Evolutionary conservation across 1,140 invertebrate species (phyloP).

Genomic region (Ips nitidus): DNA sequence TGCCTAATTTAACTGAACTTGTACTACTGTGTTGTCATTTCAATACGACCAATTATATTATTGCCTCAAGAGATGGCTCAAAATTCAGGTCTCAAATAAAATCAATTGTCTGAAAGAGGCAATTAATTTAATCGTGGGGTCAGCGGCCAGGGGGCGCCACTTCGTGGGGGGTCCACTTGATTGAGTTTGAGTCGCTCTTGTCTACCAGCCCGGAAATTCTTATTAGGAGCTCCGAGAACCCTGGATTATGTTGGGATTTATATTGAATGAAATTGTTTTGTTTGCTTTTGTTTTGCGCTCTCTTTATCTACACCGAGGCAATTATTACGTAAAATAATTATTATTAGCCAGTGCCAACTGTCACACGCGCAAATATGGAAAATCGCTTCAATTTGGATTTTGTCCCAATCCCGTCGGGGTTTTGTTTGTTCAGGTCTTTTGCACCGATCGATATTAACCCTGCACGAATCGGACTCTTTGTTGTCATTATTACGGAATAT

Average conservation of each 20-base stretch:
- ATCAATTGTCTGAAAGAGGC: conserved; percentile 12
- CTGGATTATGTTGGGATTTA: conserved; percentile 4
- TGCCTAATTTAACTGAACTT: no score
- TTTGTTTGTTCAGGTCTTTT: neutral
- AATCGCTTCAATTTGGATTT: conserved; percentile 7
- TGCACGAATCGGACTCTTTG: conserved; percentile 5
- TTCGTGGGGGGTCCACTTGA: conserved; percentile 21
- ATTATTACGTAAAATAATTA: no score
- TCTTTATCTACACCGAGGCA: no score
- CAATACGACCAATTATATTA: no score
- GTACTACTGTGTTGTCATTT: no score
- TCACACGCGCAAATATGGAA: neutral
- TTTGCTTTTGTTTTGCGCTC: neutral
- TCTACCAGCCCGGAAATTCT: conserved; percentile 10
- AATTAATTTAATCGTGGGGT: conserved; percentile 25
- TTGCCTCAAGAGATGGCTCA: neutral
- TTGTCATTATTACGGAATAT: conserved; percentile 24
- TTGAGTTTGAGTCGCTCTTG: conserved; percentile 11
- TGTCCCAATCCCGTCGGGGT: conserved; percentile 7
- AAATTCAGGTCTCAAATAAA: neutral
- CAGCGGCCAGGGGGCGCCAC: conserved; percentile 21
- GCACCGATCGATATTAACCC: neutral
- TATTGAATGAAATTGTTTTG: conserved; percentile 2
- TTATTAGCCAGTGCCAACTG: neutral
- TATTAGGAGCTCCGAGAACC: conserved; percentile 4